Percentiles rank a stretch among this genome's conserved stretches.
Evolutionary conservation across 37 sponge, comb jelly and placozoan species (phyloP).

Genomic region (Hexactinellida sp.): DNA sequence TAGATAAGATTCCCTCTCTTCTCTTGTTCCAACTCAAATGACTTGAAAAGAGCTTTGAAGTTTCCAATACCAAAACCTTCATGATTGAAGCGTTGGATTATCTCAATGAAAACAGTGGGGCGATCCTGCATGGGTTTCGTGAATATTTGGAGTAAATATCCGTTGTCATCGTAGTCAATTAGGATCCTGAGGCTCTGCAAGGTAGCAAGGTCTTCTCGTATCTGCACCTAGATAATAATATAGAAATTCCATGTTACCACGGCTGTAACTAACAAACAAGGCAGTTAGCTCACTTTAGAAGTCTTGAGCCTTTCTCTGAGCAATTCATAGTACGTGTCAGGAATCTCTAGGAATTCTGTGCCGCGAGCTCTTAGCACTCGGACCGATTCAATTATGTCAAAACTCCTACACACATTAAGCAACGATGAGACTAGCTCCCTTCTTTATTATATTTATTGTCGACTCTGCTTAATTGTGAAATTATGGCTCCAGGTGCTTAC

Average conservation of each 20-base stretch:
- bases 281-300: slow-evolving; percentile 70
- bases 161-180: slow-evolving; percentile 93
- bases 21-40: slow-evolving; percentile 76
- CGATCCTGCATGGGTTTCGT: slow-evolving; percentile 93
- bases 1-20: slow-evolving; percentile 60
- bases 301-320: slow-evolving; percentile 63
- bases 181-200: slow-evolving; percentile 79
- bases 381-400: background rate
- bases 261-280: too few relatives aligned
- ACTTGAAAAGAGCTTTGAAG: slow-evolving; percentile 92
- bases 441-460: too few relatives aligned
- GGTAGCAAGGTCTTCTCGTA: background rate
- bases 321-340: slow-evolving; percentile 66
- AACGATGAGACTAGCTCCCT: too few relatives aligned
- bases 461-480: too few relatives aligned
- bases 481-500: too few relatives aligned
- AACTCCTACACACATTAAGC: too few relatives aligned
- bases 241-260: too few relatives aligned
- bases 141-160: slow-evolving; percentile 97
- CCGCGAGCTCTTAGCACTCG: slow-evolving; percentile 37
- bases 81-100: slow-evolving; percentile 93
- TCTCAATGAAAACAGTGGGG: slow-evolving; percentile 90
- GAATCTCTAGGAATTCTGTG: slow-evolving; percentile 68
- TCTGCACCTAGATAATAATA: background rate
- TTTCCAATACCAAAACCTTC: slow-evolving; percentile 99